Evolutionary conservation across 2,797 vertebrate genomes (phyloP), one percentile per base, ranked within the genome.

Genomic region (Arnoldichthys spilopterus): DNA sequence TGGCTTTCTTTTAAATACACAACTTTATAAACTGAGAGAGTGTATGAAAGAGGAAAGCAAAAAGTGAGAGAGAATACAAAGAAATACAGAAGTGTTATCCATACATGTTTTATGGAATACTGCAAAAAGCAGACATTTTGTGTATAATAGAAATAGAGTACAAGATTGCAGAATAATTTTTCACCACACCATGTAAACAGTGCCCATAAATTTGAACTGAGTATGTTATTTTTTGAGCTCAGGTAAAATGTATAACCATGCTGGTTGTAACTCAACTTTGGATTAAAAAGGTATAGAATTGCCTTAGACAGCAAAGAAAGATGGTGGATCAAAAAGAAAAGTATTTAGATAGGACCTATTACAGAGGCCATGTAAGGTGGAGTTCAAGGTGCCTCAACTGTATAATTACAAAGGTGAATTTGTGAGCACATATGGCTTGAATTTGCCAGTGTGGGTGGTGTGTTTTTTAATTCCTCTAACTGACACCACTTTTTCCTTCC

Each of bases 391-490:
- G 62, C 77, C 76, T 81, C 79, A 68, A 82, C 88, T 87, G 88
- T 91, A 90, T 91, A 91, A 90, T 73, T 32, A 82, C 91, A 91
- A 92, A 90, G 89, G 90, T 78, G 85, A 90, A 89, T 78, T 87
- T 89, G 88, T 85, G 83, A 75, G 83, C 82, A 80, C 93, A 93
- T 92, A 91, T 94, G 93, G 92, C 92, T 93, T 93, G 88, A 88
- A 90, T 94, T 93, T 92, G 88, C 89, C 90, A 78, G 85, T 90
- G 90, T 91, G 90, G 90, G 91, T 93, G 92, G 92, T 91, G 91
- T 89, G 90, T 89, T 85, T 80, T 87, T 51, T 47, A 71, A 74
- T 70, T 64, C 88, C 83, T 79, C 79, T 87, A 84, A 85, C 87
- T 88, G 89, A 92, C 89, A 91, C 84, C 74, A 87, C 86, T 90